phyloP scores from a whole-genome alignment of 2,888 invertebrate species.

The Caenorhabditis zanzibari region DNA sequence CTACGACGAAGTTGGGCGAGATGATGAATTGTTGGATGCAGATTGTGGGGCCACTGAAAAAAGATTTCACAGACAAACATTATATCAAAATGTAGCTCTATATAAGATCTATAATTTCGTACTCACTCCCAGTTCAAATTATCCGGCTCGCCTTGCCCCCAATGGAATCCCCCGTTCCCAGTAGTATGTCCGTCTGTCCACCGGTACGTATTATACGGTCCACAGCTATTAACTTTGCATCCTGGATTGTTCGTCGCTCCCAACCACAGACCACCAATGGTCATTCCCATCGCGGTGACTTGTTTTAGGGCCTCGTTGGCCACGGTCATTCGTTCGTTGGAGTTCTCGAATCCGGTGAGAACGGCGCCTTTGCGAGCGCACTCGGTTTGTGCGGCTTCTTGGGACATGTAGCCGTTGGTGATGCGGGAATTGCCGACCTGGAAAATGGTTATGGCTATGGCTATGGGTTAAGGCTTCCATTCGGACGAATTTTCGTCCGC shows the following conservation, averaged over 20 bases:
- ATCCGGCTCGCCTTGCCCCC: constrained; percentile 20
- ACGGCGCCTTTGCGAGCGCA: background rate
- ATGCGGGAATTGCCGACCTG: background rate
- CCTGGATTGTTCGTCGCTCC: constrained; percentile 21
- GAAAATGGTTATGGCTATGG: background rate
- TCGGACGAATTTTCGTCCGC: no score
- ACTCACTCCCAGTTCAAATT: constrained; percentile 4
- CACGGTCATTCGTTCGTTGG: constrained; percentile 6
- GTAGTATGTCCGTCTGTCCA: constrained; percentile 30
- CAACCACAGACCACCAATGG: constrained; percentile 4
- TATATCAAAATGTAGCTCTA: no score
- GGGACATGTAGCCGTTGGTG: background rate
- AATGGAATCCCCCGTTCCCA: constrained; percentile 4
- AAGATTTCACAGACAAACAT: no score
- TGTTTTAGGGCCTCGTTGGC: constrained; percentile 4
- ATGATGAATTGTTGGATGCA: constrained; percentile 8
- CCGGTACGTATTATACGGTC: background rate
- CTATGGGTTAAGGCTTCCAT: background rate
- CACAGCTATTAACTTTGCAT: constrained; percentile 7
- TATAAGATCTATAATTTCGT: background rate
- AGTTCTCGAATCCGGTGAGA: constrained; percentile 11
- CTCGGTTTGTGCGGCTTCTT: background rate
- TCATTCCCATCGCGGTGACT: background rate
- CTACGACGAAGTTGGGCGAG: background rate
- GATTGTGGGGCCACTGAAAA: background rate